A percentile compares a stretch with the other conserved stretches of the same genome.
Conservation (phyloP, 1,140 invertebrate genomes). For the Globodera rostochiensis region DNA sequence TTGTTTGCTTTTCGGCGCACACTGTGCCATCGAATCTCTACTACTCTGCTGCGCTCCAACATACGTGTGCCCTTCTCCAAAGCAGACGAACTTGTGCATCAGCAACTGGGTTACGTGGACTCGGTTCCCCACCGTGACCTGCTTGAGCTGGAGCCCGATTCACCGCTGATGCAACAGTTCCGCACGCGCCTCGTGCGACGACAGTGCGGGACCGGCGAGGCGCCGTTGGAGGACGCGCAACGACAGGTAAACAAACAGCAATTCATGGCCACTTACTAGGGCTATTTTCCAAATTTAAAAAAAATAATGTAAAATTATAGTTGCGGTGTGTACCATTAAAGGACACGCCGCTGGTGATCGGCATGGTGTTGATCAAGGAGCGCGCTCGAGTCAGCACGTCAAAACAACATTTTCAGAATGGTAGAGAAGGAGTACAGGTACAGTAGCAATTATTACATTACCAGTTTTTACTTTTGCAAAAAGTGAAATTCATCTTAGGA, state of each 20-base stretch:
- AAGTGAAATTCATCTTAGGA: background rate
- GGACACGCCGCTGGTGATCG: slow-evolving; percentile 48
- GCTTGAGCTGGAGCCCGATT: slow-evolving; percentile 59
- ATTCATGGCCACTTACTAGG: background rate
- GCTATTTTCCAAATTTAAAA: slow-evolving; percentile 24
- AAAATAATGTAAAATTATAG: background rate
- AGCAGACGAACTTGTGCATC: slow-evolving; percentile 57
- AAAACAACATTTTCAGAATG: background rate
- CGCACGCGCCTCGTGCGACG: slow-evolving; percentile 42
- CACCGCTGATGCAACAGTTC: slow-evolving; percentile 44
- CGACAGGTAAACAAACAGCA: background rate
- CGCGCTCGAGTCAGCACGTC: slow-evolving; percentile 2
- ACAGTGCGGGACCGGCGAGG: slow-evolving; percentile 38
- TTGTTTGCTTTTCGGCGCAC: slow-evolving; percentile 56
- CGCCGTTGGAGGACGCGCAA: slow-evolving; percentile 18
- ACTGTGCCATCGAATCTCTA: slow-evolving; percentile 57
- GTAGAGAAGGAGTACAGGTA: background rate
- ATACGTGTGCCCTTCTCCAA: slow-evolving; percentile 58
- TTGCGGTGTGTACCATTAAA: slow-evolving; percentile 37
- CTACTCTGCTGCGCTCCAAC: slow-evolving; percentile 39
- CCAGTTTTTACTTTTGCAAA: background rate
- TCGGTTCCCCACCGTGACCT: slow-evolving; percentile 56
- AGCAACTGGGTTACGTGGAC: slow-evolving; percentile 59
- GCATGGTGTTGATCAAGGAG: slow-evolving; percentile 39
- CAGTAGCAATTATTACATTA: background rate